Conservation (phyloP, 2,797 vertebrate genomes). For the Hemitrygon akajei region DNA sequence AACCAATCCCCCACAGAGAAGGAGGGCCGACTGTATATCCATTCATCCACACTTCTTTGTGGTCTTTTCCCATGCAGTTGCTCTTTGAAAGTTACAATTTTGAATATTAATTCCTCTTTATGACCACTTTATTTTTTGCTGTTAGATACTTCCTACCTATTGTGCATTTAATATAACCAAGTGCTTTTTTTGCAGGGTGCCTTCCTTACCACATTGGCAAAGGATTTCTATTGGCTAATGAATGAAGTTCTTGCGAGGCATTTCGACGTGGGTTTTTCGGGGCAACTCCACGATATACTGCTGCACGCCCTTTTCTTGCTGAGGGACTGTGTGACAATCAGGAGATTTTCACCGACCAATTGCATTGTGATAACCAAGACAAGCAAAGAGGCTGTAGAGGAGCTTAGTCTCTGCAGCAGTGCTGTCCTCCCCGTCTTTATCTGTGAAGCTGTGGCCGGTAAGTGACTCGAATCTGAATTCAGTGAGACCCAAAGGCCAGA, state of each 20-base stretch:
- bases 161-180: background rate
- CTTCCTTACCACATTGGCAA: constrained; percentile 62
- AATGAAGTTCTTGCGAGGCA: constrained; percentile 76
- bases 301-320: constrained; percentile 64
- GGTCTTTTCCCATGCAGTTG: too few species aligned
- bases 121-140: too few species aligned
- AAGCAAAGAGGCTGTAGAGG: constrained; percentile 48
- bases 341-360: constrained; percentile 45
- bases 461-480: constrained; percentile 42
- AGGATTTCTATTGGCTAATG: constrained; percentile 71
- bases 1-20: too few species aligned
- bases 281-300: constrained; percentile 61
- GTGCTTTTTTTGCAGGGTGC: constrained; percentile 58
- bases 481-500: background rate
- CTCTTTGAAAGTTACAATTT: too few species aligned
- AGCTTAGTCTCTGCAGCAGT: constrained; percentile 57
- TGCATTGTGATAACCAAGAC: constrained; percentile 53
- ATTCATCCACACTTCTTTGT: too few species aligned
- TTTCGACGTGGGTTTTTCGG: constrained; percentile 72
- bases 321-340: constrained; percentile 53
- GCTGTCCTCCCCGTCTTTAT: constrained; percentile 63
- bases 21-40: too few species aligned
- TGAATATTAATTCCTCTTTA: too few species aligned
- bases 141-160: background rate
- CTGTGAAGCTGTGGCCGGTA: constrained; percentile 76